A percentile compares a stretch with the other conserved stretches of the same genome.
Conservation (phyloP, 2,888 invertebrate genomes). For the Helobdella robusta region DNA sequence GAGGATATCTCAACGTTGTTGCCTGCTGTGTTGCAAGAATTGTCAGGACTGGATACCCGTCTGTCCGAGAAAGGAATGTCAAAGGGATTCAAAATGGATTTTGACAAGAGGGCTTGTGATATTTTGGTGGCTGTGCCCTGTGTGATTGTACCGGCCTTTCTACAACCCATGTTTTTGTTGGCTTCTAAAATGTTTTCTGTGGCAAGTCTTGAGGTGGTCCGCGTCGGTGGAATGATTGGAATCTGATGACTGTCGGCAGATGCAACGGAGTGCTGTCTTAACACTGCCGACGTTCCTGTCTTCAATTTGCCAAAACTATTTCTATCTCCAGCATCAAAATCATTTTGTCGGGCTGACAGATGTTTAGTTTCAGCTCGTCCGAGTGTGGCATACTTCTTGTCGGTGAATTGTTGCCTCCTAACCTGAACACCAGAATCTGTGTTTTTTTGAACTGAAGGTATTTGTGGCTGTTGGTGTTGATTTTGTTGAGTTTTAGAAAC, state of each 20-base stretch:
- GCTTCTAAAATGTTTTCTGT: not conserved
- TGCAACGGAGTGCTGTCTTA: not conserved
- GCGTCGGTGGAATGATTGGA: conserved; percentile 3
- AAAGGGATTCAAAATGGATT: too few relatives aligned
- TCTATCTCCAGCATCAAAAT: conserved; percentile 4
- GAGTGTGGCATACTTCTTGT: conserved; percentile 20
- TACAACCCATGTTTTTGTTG: not conserved
- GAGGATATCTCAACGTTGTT: not conserved
- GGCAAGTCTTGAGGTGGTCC: conserved; percentile 9
- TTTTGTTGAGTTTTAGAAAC: not conserved
- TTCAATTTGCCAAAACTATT: conserved; percentile 21
- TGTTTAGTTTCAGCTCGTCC: conserved; percentile 7
- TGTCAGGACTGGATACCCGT: not conserved
- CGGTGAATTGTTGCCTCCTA: conserved; percentile 1
- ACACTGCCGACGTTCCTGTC: not conserved
- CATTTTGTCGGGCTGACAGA: not conserved
- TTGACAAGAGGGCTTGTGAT: too few relatives aligned
- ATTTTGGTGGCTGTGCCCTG: not conserved
- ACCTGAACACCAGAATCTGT: too few relatives aligned
- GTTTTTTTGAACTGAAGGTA: too few relatives aligned
- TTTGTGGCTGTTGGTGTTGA: not conserved
- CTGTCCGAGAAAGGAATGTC: not conserved
- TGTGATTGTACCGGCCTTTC: not conserved
- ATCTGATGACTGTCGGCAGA: not conserved
- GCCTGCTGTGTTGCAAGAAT: not conserved